These are phyloP conservation scores for Ormyrus labotus DNA, from an alignment of 2,888 invertebrate species.

Conservation along the genomic window DNA sequence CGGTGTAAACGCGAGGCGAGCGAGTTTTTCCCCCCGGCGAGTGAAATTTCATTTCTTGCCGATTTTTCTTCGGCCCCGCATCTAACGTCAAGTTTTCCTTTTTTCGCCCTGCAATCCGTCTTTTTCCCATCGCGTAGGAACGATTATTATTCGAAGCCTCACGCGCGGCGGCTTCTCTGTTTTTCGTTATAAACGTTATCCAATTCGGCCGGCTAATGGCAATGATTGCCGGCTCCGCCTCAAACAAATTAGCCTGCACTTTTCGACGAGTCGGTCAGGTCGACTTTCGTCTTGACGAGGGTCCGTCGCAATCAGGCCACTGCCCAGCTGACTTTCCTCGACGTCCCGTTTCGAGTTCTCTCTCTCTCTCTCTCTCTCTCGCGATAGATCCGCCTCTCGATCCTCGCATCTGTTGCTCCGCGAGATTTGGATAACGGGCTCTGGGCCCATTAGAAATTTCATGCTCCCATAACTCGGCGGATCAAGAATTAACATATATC, in stretches of 20 bases:
- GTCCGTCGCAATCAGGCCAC: slow-evolving; percentile 64
- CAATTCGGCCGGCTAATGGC: slow-evolving; percentile 22
- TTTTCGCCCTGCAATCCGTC: background rate
- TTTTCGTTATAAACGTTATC: slow-evolving; percentile 1
- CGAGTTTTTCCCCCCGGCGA: background rate
- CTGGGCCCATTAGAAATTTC: no score
- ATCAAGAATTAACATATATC: no score
- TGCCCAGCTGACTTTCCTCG: slow-evolving; percentile 31
- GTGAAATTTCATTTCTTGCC: slow-evolving; percentile 11
- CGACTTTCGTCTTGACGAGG: slow-evolving; percentile 64
- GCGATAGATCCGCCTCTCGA: no score
- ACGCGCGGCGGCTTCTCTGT: background rate
- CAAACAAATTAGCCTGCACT: slow-evolving; percentile 33
- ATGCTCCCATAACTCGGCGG: no score
- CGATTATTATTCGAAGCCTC: background rate
- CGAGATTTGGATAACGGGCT: no score
- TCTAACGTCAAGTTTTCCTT: background rate
- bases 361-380: background rate
- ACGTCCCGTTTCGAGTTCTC: background rate
- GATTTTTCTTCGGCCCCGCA: background rate
- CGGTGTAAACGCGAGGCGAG: no score
- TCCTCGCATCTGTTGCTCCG: slow-evolving; percentile 1
- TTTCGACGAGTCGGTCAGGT: background rate
- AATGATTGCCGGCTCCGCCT: slow-evolving; percentile 12
- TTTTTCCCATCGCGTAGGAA: slow-evolving; percentile 4